These are phyloP conservation scores for Hirtodrosophila histrioides DNA, from an alignment of 2,888 invertebrate genomes.

Conservation along the genomic window DNA sequence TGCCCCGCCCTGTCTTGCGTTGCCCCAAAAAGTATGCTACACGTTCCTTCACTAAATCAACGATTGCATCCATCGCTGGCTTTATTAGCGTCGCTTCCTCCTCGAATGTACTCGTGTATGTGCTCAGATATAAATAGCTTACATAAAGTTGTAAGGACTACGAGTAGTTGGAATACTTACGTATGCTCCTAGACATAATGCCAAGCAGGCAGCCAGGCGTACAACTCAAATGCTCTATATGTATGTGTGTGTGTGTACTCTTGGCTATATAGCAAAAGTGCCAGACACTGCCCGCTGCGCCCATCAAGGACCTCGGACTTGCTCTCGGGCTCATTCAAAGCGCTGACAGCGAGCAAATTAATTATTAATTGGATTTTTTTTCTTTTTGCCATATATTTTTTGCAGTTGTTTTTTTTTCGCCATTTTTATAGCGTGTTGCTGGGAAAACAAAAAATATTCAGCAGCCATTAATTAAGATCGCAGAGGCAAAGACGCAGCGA, in stretches of 20 bases:
- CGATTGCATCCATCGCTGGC: background rate
- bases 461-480: constrained; percentile 41
- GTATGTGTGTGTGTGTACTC: too few relatives aligned
- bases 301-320: background rate
- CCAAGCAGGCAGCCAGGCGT: too few relatives aligned
- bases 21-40: constrained; percentile 21
- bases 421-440: constrained; percentile 8
- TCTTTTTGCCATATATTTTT: background rate
- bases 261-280: background rate
- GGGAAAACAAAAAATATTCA: constrained; percentile 20
- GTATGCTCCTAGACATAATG: too few relatives aligned
- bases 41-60: constrained; percentile 7
- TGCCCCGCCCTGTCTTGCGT: too few relatives aligned
- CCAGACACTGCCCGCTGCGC: constrained; percentile 13
- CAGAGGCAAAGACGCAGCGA: constrained; percentile 6
- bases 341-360: constrained; percentile 55
- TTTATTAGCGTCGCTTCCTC: too few relatives aligned
- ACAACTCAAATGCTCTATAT: background rate
- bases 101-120: too few relatives aligned
- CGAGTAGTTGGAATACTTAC: too few relatives aligned
- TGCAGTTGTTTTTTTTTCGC: too few relatives aligned
- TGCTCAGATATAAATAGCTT: too few relatives aligned
- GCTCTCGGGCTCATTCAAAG: constrained; percentile 9
- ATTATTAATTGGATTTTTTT: constrained; percentile 59
- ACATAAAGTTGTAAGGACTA: too few relatives aligned